Evolutionary conservation across 2,888 invertebrate genomes (phyloP).

Genomic region (Acleris literana): DNA sequence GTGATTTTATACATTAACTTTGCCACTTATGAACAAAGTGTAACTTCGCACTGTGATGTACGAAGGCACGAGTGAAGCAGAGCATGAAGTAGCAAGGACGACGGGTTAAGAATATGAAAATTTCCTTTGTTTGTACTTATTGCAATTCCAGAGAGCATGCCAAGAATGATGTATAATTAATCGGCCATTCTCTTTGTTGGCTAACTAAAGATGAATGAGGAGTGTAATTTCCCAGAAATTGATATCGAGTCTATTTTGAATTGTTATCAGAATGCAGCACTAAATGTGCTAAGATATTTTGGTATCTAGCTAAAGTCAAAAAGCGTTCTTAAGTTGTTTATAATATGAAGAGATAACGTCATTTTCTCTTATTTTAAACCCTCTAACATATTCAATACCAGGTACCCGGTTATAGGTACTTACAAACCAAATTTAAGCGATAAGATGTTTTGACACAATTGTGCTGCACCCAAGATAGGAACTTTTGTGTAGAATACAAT

Average conservation of each 20-base stretch:
- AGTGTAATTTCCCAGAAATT: neutral
- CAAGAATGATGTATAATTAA: constrained; percentile 19
- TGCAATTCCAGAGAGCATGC: constrained; percentile 15
- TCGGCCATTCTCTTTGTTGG: constrained; percentile 21
- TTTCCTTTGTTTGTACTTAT: constrained; percentile 50
- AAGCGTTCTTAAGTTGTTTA: too few species aligned
- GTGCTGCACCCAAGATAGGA: too few species aligned
- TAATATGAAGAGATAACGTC: too few species aligned
- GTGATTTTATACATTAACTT: constrained; percentile 1
- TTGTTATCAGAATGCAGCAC: too few species aligned
- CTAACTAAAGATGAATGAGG: neutral
- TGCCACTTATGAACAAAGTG: constrained; percentile 7
- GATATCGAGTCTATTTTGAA: too few species aligned
- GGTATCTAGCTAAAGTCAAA: too few species aligned
- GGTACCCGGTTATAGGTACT: too few species aligned
- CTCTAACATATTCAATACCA: too few species aligned
- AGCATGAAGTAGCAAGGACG: constrained; percentile 57
- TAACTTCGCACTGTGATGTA: constrained; percentile 5
- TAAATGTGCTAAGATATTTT: too few species aligned
- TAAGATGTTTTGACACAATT: too few species aligned
- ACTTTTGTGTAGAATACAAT: neutral
- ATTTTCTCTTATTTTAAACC: too few species aligned
- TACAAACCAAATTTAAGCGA: too few species aligned
- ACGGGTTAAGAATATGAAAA: constrained; percentile 52
- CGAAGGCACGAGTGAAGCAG: constrained; percentile 46